Conservation (phyloP, 2,888 invertebrate species). For the Chaitophorus viminalis region DNA sequence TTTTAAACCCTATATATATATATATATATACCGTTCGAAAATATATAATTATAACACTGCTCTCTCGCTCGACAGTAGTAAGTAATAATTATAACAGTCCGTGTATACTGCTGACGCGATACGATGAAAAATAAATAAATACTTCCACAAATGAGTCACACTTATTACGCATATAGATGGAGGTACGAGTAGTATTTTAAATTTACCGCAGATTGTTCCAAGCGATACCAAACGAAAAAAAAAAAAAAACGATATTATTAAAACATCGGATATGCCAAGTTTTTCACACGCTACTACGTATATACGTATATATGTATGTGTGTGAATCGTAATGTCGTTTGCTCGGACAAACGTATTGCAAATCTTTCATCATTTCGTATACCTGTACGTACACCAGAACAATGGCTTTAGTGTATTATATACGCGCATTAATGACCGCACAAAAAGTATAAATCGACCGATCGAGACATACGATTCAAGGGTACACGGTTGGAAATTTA, state of each 20-base stretch:
- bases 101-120: no score
- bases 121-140: background rate
- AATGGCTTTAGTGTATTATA: background rate
- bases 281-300: background rate
- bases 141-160: background rate
- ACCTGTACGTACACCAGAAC: background rate
- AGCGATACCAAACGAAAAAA: background rate
- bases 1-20: no score
- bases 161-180: no score
- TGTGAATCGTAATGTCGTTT: background rate
- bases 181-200: no score
- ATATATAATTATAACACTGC: no score
- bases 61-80: no score
- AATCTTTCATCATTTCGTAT: background rate
- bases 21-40: no score
- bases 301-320: background rate
- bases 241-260: background rate
- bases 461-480: constrained; percentile 29
- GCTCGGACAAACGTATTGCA: background rate
- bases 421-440: background rate
- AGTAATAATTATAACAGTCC: no score
- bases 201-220: background rate
- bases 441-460: constrained; percentile 11
- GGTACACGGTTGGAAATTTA: constrained; percentile 37
- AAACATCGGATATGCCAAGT: background rate